phyloP scores from a whole-genome alignment of 1,140 invertebrate species.

The Belonocnema kinseyi region DNA sequence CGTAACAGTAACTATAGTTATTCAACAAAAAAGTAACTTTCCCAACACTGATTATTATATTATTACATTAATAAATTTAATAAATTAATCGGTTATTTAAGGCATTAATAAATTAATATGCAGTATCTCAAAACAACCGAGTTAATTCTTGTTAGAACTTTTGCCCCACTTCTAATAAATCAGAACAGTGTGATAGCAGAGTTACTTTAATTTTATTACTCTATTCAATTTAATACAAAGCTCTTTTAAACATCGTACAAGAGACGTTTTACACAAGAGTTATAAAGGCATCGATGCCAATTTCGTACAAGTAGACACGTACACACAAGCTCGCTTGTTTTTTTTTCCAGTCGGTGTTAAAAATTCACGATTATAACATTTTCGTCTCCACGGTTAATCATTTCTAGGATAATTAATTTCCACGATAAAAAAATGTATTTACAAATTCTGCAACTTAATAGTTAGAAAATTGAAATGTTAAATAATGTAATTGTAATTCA shows the following conservation, averaged over 20 bases:
- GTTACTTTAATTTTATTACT: constrained; percentile 25
- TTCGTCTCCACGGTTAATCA: not conserved
- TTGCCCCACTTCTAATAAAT: constrained; percentile 1
- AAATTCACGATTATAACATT: not conserved
- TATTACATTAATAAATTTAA: too few species aligned
- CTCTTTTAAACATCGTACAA: constrained; percentile 10
- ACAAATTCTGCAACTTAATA: not conserved
- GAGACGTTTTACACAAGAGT: not conserved
- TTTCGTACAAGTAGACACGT: not conserved
- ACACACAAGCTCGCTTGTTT: not conserved
- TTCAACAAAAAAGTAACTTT: too few species aligned
- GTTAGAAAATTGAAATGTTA: not conserved
- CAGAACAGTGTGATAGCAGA: not conserved
- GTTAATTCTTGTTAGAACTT: constrained; percentile 13
- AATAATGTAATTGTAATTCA: constrained; percentile 1
- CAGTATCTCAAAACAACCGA: not conserved
- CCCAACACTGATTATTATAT: too few species aligned
- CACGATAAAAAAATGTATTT: too few species aligned
- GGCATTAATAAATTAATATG: not conserved
- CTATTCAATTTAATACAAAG: constrained; percentile 18
- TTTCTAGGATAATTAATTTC: not conserved
- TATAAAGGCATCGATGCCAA: not conserved
- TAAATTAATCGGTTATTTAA: not conserved
- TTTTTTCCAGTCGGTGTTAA: not conserved
- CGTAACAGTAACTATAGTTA: too few species aligned